Evolutionary conservation across 2,113 vertebrate species (phyloP).

Genomic region (Neotoma lepida): DNA sequence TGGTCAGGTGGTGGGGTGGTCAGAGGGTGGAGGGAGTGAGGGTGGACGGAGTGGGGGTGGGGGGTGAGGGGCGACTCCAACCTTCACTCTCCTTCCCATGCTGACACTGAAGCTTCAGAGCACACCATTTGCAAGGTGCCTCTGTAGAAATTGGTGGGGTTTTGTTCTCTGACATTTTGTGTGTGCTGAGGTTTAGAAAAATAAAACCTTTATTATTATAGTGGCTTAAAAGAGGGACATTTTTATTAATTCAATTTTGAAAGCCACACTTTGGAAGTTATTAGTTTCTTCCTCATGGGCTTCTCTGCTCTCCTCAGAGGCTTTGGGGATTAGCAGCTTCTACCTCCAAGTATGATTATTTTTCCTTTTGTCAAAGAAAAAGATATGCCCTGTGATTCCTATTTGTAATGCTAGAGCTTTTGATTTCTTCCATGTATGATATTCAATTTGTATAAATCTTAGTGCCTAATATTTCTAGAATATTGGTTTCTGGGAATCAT

Average conservation of each 20-base stretch:
- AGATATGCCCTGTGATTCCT: conserved; percentile 49
- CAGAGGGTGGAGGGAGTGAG: too few species aligned
- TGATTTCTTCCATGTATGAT: conserved; percentile 33
- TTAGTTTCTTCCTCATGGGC: conserved; percentile 83
- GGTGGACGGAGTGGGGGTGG: background rate
- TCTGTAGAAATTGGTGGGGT: conserved; percentile 70
- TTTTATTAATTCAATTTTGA: conserved; percentile 86
- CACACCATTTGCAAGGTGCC: background rate
- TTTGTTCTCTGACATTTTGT: conserved; percentile 74
- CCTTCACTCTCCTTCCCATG: background rate
- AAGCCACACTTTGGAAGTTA: conserved; percentile 85
- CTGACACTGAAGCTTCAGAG: background rate
- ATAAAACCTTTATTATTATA: conserved; percentile 85
- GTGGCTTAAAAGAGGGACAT: conserved; percentile 82
- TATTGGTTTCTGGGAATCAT: conserved; percentile 11
- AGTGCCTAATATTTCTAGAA: conserved; percentile 35
- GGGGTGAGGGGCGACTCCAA: background rate
- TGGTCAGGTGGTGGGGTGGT: background rate
- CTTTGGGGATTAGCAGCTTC: conserved; percentile 83
- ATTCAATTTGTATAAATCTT: conserved; percentile 47
- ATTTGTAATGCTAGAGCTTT: conserved; percentile 64
- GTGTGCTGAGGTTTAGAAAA: conserved; percentile 78
- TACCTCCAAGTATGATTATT: conserved; percentile 75
- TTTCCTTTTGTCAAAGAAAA: conserved; percentile 61
- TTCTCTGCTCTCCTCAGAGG: conserved; percentile 80